A percentile compares a stretch with the other conserved stretches of the same genome.
These are phyloP conservation scores for Atopsyche davidsoni DNA, from an alignment of 1,140 invertebrate species.

Conservation along the genomic window DNA sequence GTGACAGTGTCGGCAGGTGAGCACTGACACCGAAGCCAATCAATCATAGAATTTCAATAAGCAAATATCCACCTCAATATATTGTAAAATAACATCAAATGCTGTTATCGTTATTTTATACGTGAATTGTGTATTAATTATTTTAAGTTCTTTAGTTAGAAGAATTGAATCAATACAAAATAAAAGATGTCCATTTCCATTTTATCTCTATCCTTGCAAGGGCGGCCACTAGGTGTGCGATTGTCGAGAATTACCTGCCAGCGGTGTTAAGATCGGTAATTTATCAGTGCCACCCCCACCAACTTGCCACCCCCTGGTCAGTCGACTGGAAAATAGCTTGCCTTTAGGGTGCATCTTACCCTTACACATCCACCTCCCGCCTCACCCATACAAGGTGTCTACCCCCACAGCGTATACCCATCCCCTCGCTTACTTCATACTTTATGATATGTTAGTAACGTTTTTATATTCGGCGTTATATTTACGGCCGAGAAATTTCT, in stretches of 20 bases:
- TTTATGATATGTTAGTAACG: conserved; percentile 23
- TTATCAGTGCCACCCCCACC: conserved; percentile 32
- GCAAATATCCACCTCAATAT: no score
- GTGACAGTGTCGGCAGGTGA: no score
- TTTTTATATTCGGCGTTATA: conserved; percentile 14
- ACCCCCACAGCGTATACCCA: neutral
- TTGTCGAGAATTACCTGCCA: conserved; percentile 37
- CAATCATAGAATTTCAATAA: no score
- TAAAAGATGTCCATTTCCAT: no score
- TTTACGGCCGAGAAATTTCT: conserved; percentile 19
- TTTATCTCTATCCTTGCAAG: no score
- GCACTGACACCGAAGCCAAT: no score
- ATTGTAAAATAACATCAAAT: no score
- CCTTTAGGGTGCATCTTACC: conserved; percentile 15
- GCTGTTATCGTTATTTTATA: no score
- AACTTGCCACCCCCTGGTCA: conserved; percentile 26
- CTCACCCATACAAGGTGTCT: conserved; percentile 13
- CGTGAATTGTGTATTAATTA: no score
- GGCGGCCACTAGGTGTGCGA: conserved; percentile 31
- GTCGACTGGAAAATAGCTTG: conserved; percentile 34
- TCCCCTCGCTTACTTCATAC: conserved; percentile 5
- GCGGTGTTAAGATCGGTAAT: conserved; percentile 33
- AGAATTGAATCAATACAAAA: no score
- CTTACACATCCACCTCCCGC: neutral
- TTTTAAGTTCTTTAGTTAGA: no score